A percentile compares a stretch with the other conserved stretches of the same genome.
Evolutionary conservation across 2,888 invertebrate genomes (phyloP).

Genomic region (Hofmannophila pseudospretella): DNA sequence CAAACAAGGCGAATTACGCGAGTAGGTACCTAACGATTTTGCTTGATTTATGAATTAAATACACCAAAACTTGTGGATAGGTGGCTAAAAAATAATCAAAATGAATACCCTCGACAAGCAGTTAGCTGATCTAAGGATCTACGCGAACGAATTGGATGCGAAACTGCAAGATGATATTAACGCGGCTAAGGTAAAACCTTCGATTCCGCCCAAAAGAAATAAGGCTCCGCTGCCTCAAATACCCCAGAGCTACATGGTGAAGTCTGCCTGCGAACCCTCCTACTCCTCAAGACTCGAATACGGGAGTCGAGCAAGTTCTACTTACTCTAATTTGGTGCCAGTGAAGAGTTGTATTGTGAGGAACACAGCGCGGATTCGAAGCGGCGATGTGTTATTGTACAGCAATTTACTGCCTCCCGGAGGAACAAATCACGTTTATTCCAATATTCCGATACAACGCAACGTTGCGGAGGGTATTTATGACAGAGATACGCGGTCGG

Average conservation of each 20-base stretch:
- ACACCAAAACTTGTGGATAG: conserved; percentile 6
- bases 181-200: conserved; percentile 65
- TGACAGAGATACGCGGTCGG: conserved; percentile 58
- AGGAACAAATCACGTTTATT: conserved; percentile 71
- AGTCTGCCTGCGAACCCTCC: conserved; percentile 85
- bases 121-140: conserved; percentile 66
- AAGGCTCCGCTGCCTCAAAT: conserved; percentile 78
- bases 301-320: conserved; percentile 66
- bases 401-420: conserved; percentile 70
- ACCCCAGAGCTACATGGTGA: conserved; percentile 86
- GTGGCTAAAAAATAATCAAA: conserved; percentile 16
- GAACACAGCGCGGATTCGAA: conserved; percentile 54
- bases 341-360: conserved; percentile 73
- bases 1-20: conserved; percentile 27
- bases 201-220: conserved; percentile 68
- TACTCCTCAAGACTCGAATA: conserved; percentile 84
- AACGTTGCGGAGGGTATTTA: conserved; percentile 75
- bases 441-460: conserved; percentile 66
- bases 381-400: conserved; percentile 66
- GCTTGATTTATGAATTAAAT: conserved; percentile 7
- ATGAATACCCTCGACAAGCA: conserved; percentile 72
- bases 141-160: conserved; percentile 69
- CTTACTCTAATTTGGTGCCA: conserved; percentile 70
- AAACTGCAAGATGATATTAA: conserved; percentile 72
- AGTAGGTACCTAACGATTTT: conserved; percentile 4